Percentiles rank a stretch among this genome's conserved stretches.
phyloP scores from a whole-genome alignment of 2,113 vertebrate genomes.

The Leptobrachium leishanense region DNA sequence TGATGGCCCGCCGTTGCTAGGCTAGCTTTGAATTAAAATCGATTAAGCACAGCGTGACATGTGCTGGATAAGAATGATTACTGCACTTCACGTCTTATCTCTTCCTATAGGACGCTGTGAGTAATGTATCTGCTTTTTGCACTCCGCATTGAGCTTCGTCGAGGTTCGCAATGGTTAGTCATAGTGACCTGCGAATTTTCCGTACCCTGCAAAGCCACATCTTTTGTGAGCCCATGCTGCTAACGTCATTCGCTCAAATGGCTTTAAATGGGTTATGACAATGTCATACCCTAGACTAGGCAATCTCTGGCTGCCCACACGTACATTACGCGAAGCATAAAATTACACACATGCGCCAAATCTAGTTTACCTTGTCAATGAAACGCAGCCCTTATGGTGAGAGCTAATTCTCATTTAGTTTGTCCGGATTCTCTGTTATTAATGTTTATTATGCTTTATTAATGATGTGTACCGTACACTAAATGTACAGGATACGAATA shows the following conservation, averaged over 20 bases:
- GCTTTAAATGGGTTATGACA: slow-evolving; percentile 31
- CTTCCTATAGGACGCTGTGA: slow-evolving; percentile 40
- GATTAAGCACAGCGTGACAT: slow-evolving; percentile 24
- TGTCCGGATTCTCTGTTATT: not conserved
- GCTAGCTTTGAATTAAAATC: slow-evolving; percentile 28
- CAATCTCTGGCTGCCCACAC: slow-evolving; percentile 1
- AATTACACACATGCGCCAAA: slow-evolving; percentile 17
- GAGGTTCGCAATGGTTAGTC: slow-evolving; percentile 36
- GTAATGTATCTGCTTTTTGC: slow-evolving; percentile 25
- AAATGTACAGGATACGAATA: not conserved
- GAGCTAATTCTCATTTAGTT: slow-evolving; percentile 12
- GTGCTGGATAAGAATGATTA: slow-evolving; percentile 41
- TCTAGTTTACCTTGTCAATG: slow-evolving; percentile 13
- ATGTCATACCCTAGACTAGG: slow-evolving; percentile 33
- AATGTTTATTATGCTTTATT: slow-evolving; percentile 3
- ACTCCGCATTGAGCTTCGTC: not conserved
- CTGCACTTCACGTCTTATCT: slow-evolving; percentile 40
- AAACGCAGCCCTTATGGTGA: not conserved
- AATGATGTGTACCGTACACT: slow-evolving; percentile 4
- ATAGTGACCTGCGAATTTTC: slow-evolving; percentile 39
- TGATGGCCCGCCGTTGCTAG: slow-evolving; percentile 17
- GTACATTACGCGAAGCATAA: slow-evolving; percentile 11
- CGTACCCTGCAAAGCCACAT: slow-evolving; percentile 17
- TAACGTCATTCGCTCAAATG: slow-evolving; percentile 35
- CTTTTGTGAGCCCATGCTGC: slow-evolving; percentile 26